Percentiles rank a stretch among this genome's conserved stretches.
Evolutionary conservation across 2,113 vertebrate genomes (phyloP).

Genomic region (Cavia aperea): DNA sequence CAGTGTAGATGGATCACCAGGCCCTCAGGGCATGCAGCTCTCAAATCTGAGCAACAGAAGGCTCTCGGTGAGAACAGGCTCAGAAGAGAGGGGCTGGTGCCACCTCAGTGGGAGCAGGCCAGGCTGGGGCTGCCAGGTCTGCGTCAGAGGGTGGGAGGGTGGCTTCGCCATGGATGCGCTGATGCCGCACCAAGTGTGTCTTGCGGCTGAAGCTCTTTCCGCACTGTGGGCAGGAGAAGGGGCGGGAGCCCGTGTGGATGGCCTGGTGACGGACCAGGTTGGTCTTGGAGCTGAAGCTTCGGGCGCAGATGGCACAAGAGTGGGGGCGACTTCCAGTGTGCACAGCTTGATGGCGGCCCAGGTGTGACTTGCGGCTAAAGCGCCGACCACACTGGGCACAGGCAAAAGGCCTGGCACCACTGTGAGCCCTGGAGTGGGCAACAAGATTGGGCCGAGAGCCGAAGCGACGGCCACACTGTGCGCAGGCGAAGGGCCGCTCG

Average conservation of each 20-base stretch:
- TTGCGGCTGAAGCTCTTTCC: slow-evolving; percentile 77
- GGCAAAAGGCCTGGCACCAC: slow-evolving; percentile 69
- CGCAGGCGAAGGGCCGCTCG: slow-evolving; percentile 55
- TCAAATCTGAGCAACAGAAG: neutral
- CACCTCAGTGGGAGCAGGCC: slow-evolving; percentile 6
- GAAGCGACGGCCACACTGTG: slow-evolving; percentile 64
- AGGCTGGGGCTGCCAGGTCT: neutral
- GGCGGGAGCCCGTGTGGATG: slow-evolving; percentile 74
- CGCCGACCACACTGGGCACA: slow-evolving; percentile 72
- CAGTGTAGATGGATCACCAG: fast-evolving
- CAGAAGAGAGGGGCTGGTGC: slow-evolving; percentile 20
- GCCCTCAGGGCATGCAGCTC: neutral
- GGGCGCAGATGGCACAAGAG: slow-evolving; percentile 70
- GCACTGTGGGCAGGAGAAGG: slow-evolving; percentile 72
- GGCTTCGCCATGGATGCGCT: slow-evolving; percentile 64
- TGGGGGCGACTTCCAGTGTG: slow-evolving; percentile 76
- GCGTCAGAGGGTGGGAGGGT: neutral
- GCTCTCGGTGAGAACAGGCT: neutral
- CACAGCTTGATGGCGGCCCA: slow-evolving; percentile 75
- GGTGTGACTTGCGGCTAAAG: slow-evolving; percentile 78
- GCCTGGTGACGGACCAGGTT: slow-evolving; percentile 77
- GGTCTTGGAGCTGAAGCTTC: slow-evolving; percentile 78
- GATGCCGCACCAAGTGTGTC: slow-evolving; percentile 74
- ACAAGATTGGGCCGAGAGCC: slow-evolving; percentile 67
- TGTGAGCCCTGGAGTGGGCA: slow-evolving; percentile 66